Conservation (phyloP, 2,113 vertebrate genomes). For the Chloroceryle aenea region DNA sequence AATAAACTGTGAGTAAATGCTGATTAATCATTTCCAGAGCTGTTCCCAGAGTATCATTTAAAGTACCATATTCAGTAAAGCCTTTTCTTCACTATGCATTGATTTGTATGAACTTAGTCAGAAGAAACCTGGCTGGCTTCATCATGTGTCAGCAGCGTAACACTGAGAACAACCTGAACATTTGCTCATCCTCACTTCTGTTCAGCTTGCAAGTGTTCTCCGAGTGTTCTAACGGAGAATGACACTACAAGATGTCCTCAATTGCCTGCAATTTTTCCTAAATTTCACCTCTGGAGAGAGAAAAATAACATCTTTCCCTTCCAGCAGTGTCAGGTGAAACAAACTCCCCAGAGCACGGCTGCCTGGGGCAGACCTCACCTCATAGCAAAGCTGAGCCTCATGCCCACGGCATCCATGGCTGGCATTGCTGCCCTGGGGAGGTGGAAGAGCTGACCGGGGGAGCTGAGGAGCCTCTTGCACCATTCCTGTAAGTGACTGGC, state of each 20-base stretch:
- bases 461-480: not conserved
- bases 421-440: too few relatives aligned
- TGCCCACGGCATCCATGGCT: accelerated
- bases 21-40: not conserved
- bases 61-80: not conserved
- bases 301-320: not conserved
- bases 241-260: not conserved
- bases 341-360: accelerated
- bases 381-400: not conserved
- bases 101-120: not conserved
- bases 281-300: not conserved
- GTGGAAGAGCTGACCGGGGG: accelerated
- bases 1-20: not conserved
- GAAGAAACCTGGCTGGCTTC: not conserved
- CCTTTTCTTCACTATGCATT: not conserved
- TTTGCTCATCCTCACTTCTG: not conserved
- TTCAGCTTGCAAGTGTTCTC: not conserved
- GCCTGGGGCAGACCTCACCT: accelerated
- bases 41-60: not conserved
- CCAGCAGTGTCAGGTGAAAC: accelerated
- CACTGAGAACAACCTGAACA: not conserved
- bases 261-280: not conserved
- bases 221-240: not conserved
- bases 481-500: accelerated
- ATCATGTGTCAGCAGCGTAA: not conserved